Percentiles rank a stretch among this genome's conserved stretches.
phyloP scores from a whole-genome alignment of 2,113 vertebrate species.

The Sorex fumeus region DNA sequence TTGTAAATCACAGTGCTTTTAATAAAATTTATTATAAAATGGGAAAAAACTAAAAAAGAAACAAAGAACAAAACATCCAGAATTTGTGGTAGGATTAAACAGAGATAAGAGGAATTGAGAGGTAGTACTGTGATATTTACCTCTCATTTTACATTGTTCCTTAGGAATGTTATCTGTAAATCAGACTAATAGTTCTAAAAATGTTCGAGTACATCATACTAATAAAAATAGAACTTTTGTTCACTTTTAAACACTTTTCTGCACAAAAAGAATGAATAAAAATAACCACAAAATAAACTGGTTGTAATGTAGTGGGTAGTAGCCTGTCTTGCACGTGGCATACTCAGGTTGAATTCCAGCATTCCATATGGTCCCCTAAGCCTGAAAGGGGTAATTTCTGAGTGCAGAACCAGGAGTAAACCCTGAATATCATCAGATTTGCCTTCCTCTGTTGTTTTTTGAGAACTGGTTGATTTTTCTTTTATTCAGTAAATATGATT shows the following conservation, averaged over 20 bases:
- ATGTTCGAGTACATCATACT: background rate
- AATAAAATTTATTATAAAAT: no score
- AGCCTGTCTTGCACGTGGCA: no score
- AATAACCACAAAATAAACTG: constrained; percentile 16
- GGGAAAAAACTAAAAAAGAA: no score
- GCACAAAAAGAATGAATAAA: background rate
- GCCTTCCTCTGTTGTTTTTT: no score
- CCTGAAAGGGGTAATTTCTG: no score
- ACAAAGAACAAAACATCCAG: background rate
- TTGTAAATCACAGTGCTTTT: no score
- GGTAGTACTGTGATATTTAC: constrained; percentile 31
- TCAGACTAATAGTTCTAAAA: background rate
- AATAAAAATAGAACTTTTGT: constrained; percentile 6
- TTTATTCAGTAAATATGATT: background rate
- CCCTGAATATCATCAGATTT: no score
- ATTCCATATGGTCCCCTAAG: no score
- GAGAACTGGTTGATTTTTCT: no score
- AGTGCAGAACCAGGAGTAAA: no score
- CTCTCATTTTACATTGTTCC: background rate
- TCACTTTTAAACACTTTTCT: constrained; percentile 44
- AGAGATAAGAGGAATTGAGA: constrained; percentile 29
- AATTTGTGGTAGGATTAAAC: background rate
- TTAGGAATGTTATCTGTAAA: constrained; percentile 52
- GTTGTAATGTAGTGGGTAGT: background rate
- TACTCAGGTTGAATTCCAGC: no score